Base-by-base conservation (phyloP, 1,140 invertebrate genomes). In the Stegodyphus mimosarum region DNA sequence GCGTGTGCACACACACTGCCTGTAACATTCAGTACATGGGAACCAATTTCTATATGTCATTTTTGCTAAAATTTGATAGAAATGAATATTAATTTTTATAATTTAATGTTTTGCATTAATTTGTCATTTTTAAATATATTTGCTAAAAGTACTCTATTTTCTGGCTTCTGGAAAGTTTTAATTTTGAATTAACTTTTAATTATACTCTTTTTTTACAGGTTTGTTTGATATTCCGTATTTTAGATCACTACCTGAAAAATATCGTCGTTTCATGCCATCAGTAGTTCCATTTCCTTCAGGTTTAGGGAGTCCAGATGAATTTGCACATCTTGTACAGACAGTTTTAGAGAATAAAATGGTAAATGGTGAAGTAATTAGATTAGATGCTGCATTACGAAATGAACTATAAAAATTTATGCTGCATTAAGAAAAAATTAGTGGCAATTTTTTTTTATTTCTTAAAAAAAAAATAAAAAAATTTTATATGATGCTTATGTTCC, bases 281-380 rank as follows among this genome's bases (percentile, higher is more conserved):
- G 48, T 72, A 48, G 49, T 72, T 90, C 91, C 93, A 55, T 98
- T 97, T 91, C 98, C 98, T 0, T 91, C 93, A 71, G 92, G 97
- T 87, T 92, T 99, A 0, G 98, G 98, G 0, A 89, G 94, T 69
- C 96, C 98, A 0, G 93, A 94, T 50, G 98, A 99, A 90, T 99
- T 93, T 91, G 98, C 97, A 0, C 93, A 95, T 60, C 89, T 99
- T 49, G 97, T 95, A 7, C 93, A 98, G 90, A 90, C 93, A 53
- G 95, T 99, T 80, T 94, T 98, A 80, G 93, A 95, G 89, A 99
- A 99, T 92, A 95, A 95, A 1, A 91, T 98, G 91, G 88, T 99
- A 5, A 99, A 99, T 90, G 98, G 97, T 5, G 97, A 98, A 91
- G 94, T 94, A 0, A 97, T 99, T 88, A 92, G 98, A 89, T 88